A percentile compares a stretch with the other conserved stretches of the same genome.
Conservation (phyloP, 2,113 vertebrate species). For the Menidia beryllina region DNA sequence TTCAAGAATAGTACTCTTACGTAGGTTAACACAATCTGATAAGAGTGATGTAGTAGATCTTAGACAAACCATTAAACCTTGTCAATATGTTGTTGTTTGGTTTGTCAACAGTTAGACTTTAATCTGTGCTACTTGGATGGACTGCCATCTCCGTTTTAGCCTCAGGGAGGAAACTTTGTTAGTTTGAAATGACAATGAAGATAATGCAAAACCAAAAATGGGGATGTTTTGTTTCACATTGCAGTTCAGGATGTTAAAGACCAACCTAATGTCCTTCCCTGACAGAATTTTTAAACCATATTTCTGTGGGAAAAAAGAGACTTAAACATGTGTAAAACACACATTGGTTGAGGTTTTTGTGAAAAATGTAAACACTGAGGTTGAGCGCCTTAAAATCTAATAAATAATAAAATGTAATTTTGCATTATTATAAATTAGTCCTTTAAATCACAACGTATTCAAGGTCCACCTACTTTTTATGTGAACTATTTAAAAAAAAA, state of each 20-base stretch:
- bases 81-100: background rate
- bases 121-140: background rate
- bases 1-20: background rate
- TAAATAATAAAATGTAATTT: too few species aligned
- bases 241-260: too few species aligned
- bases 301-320: too few species aligned
- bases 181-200: too few species aligned
- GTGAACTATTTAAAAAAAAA: background rate
- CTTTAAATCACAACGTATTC: background rate
- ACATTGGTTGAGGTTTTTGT: background rate
- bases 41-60: background rate
- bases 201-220: too few species aligned
- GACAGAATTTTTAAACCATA: too few species aligned
- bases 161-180: background rate
- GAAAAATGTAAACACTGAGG: background rate
- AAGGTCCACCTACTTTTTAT: background rate
- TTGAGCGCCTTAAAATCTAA: background rate
- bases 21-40: constrained; percentile 14
- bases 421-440: background rate
- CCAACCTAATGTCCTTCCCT: too few species aligned
- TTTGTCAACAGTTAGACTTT: background rate
- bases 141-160: background rate
- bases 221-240: too few species aligned
- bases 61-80: background rate
- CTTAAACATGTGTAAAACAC: too few species aligned